phyloP scores from a whole-genome alignment of 2,888 invertebrate genomes.

The Cryptocephalus moraei region DNA sequence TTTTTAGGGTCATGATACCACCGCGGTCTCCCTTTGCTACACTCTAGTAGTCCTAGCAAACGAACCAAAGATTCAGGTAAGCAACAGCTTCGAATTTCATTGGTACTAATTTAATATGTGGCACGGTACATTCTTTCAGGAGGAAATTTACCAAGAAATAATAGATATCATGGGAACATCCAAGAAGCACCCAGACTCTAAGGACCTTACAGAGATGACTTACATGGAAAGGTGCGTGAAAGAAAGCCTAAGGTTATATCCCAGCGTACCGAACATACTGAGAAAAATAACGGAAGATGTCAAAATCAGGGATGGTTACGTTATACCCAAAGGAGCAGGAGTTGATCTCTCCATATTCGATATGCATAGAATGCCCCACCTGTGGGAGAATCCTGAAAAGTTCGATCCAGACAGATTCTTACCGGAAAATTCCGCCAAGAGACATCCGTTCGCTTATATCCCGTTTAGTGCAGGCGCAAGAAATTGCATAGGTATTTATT shows the following conservation, averaged over 20 bases:
- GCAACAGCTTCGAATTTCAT: neutral
- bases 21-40: constrained; percentile 34
- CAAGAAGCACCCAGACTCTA: constrained; percentile 38
- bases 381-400: constrained; percentile 37
- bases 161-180: constrained; percentile 22
- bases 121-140: constrained; percentile 5
- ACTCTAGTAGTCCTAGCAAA: constrained; percentile 23
- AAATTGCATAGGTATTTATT: constrained; percentile 30
- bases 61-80: constrained; percentile 39
- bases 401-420: constrained; percentile 31
- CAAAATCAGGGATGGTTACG: constrained; percentile 17
- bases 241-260: constrained; percentile 18
- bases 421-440: constrained; percentile 26
- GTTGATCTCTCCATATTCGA: constrained; percentile 26
- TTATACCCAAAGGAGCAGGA: constrained; percentile 31
- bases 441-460: constrained; percentile 37
- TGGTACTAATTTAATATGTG: too few relatives aligned
- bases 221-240: constrained; percentile 43
- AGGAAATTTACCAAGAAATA: constrained; percentile 16
- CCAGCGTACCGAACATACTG: constrained; percentile 15
- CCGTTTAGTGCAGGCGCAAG: constrained; percentile 38
- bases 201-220: constrained; percentile 48
- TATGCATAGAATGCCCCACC: constrained; percentile 37
- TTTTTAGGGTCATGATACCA: constrained; percentile 53
- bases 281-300: constrained; percentile 29